These are phyloP conservation scores for Sycophaga agraensis DNA, from an alignment of 1,140 invertebrate genomes.

Conservation along the genomic window DNA sequence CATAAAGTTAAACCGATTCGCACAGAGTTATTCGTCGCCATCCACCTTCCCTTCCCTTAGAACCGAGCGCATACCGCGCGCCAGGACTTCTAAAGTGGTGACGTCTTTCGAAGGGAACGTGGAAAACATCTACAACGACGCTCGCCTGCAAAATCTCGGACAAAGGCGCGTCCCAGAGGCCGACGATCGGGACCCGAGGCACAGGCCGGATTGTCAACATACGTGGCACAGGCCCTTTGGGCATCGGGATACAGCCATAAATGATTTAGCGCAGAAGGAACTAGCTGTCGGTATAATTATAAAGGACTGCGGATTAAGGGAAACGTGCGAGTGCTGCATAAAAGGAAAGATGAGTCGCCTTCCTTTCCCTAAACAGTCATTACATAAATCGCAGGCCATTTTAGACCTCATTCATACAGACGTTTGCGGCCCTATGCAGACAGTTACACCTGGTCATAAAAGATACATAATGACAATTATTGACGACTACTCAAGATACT, in stretches of 20 bases:
- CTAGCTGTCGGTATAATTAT: constrained; percentile 11
- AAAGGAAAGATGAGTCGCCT: neutral
- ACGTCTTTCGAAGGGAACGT: neutral
- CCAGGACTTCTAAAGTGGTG: no score
- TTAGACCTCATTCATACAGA: neutral
- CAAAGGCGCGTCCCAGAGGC: no score
- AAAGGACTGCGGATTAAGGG: neutral
- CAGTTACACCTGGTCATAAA: constrained; percentile 26
- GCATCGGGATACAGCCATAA: no score
- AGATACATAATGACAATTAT: constrained; percentile 34
- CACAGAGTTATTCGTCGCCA: no score
- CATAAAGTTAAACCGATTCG: no score
- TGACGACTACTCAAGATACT: constrained; percentile 33
- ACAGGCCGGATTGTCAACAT: constrained; percentile 26
- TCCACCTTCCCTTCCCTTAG: no score
- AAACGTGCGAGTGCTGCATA: constrained; percentile 26
- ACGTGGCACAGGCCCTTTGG: constrained; percentile 10
- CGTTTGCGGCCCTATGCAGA: no score
- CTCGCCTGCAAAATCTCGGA: neutral
- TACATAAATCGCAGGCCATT: neutral
- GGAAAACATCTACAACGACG: neutral
- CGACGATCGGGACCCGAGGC: neutral
- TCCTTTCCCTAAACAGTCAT: neutral
- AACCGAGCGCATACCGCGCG: no score
- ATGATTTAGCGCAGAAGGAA: neutral